Evolutionary conservation across 1,140 invertebrate genomes (phyloP).

Genomic region (Marisa cornuarietis): DNA sequence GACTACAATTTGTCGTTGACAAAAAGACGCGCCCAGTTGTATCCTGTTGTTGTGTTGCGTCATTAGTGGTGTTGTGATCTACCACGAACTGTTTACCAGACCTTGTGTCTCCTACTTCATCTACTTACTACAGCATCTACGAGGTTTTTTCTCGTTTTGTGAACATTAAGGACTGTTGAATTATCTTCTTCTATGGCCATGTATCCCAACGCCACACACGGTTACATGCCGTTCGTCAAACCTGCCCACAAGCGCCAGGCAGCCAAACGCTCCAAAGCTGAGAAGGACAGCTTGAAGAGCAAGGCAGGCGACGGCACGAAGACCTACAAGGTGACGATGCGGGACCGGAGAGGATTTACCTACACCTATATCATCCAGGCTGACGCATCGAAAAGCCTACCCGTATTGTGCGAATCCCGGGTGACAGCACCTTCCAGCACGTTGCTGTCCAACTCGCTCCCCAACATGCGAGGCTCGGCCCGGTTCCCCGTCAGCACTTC

Average conservation of each 20-base stretch:
- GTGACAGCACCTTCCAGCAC: constrained; percentile 33
- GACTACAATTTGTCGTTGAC: neutral
- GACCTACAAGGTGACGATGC: constrained; percentile 57
- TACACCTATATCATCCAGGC: constrained; percentile 60
- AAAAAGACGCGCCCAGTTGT: neutral
- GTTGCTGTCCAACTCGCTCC: constrained; percentile 40
- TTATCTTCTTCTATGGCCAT: constrained; percentile 49
- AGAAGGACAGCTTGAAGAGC: constrained; percentile 35
- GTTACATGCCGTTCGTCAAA: constrained; percentile 61
- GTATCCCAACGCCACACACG: constrained; percentile 61
- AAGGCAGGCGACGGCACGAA: constrained; percentile 40
- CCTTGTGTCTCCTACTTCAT: constrained; percentile 24
- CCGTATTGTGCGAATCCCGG: constrained; percentile 53
- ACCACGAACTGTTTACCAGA: constrained; percentile 8
- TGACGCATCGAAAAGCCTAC: constrained; percentile 54
- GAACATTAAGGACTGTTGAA: neutral
- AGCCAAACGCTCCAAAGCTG: constrained; percentile 43
- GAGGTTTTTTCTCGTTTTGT: neutral
- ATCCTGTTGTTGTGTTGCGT: constrained; percentile 8
- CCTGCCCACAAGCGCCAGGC: constrained; percentile 37
- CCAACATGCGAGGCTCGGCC: constrained; percentile 40
- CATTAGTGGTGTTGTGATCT: neutral
- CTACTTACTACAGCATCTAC: constrained; percentile 20
- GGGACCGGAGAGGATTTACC: constrained; percentile 54
- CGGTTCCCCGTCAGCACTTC: constrained; percentile 14